A percentile compares a stretch with the other conserved stretches of the same genome.
Conservation (phyloP, 1,140 invertebrate genomes). For the Drosophila eugracilis region DNA sequence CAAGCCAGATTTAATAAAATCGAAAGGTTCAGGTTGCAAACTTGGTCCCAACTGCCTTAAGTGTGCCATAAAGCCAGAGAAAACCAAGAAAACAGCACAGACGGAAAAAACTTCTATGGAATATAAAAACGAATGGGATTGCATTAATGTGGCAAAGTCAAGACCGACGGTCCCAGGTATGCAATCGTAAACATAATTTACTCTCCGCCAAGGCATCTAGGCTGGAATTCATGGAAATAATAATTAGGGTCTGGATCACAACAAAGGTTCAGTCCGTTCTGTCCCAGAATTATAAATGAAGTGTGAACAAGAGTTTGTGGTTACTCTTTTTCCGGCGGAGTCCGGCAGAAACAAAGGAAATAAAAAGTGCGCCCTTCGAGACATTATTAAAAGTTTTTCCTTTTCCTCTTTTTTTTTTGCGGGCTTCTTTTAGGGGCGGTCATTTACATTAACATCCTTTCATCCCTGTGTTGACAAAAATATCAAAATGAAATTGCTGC, state of each 20-base stretch:
- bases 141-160: conserved; percentile 23
- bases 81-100: conserved; percentile 4
- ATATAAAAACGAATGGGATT: conserved; percentile 64
- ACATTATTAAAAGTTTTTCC: conserved; percentile 79
- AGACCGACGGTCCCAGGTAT: conserved; percentile 9
- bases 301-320: conserved; percentile 72
- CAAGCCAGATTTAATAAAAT: neutral
- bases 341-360: conserved; percentile 45
- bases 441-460: conserved; percentile 83
- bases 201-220: conserved; percentile 55
- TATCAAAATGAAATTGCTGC: conserved; percentile 84
- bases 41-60: conserved; percentile 36
- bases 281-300: conserved; percentile 75
- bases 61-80: conserved; percentile 40
- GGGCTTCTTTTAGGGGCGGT: conserved; percentile 56
- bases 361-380: conserved; percentile 69
- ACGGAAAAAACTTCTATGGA: conserved; percentile 2
- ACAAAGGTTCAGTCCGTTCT: conserved; percentile 52
- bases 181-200: conserved; percentile 79
- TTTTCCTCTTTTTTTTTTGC: conserved; percentile 36
- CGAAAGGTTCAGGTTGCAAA: too few species aligned
- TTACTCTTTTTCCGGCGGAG: neutral
- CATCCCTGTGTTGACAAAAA: conserved; percentile 69
- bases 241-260: conserved; percentile 61
- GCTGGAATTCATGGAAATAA: conserved; percentile 72